Evolutionary conservation across 2,797 vertebrate genomes (phyloP).

Genomic region (Neosilurus hyrtlii): DNA sequence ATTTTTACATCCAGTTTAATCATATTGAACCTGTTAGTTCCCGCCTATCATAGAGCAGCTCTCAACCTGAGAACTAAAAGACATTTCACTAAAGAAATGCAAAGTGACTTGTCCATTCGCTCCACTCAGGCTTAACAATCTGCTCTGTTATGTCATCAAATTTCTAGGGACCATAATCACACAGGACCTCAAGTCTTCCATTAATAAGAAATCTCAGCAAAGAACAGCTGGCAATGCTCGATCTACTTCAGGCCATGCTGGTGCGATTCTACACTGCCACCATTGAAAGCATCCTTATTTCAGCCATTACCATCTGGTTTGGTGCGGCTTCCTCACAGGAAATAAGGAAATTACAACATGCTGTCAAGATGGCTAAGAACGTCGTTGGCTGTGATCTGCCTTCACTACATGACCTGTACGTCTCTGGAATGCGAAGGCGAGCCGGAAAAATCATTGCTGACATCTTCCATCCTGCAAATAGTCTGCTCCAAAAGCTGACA

Average conservation of each 20-base stretch:
- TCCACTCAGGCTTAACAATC: not conserved
- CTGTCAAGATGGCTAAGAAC: conserved; percentile 20
- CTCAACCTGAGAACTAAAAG: not conserved
- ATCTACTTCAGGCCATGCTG: conserved; percentile 4
- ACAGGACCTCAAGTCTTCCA: conserved; percentile 1
- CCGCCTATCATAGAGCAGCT: not conserved
- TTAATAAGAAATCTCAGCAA: not conserved
- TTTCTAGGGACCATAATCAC: not conserved
- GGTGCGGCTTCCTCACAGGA: conserved; percentile 17
- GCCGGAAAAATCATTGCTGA: conserved; percentile 15
- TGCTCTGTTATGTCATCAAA: not conserved
- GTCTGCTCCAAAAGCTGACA: conserved; percentile 10
- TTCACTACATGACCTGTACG: conserved; percentile 21
- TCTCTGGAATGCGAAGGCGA: not conserved
- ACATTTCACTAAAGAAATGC: not conserved
- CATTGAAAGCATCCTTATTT: conserved; percentile 20
- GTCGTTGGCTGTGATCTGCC: conserved; percentile 8
- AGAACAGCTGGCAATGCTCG: conserved; percentile 18
- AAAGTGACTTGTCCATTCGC: conserved; percentile 3
- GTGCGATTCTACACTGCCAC: conserved; percentile 25
- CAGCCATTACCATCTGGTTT: conserved; percentile 30
- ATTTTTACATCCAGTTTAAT: not conserved
- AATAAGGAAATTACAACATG: conserved; percentile 19
- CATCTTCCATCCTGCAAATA: conserved; percentile 5
- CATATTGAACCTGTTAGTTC: not conserved